phyloP scores from a whole-genome alignment of 1,140 invertebrate species.

The Uloborus diversus region DNA sequence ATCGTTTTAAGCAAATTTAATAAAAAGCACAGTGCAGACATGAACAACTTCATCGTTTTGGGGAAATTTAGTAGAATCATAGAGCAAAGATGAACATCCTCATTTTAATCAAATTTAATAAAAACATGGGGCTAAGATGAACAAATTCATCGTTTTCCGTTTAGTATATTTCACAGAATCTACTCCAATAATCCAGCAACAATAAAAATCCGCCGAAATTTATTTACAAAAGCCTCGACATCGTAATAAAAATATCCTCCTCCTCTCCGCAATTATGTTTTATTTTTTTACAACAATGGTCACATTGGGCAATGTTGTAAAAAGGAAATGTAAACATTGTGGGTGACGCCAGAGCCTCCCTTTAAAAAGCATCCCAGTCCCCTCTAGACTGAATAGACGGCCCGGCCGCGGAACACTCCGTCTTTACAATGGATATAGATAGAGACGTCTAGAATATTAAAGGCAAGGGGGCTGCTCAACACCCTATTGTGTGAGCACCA shows the following conservation, averaged over 20 bases:
- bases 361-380: constrained; percentile 31
- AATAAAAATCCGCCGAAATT: no score
- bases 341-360: constrained; percentile 24
- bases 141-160: no score
- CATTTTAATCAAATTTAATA: no score
- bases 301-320: constrained; percentile 12
- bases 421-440: constrained; percentile 33
- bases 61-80: no score
- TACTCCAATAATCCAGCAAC: no score
- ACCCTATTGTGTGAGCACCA: constrained; percentile 33
- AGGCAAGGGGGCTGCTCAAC: constrained; percentile 9
- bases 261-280: background rate
- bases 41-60: no score
- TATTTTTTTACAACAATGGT: background rate
- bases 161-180: no score
- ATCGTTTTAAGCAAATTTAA: no score
- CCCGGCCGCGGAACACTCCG: background rate
- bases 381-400: background rate
- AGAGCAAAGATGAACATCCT: no score
- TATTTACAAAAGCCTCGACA: no score
- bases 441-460: constrained; percentile 52
- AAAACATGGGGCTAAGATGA: no score
- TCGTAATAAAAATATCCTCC: background rate
- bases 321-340: constrained; percentile 52
- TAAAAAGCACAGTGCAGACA: no score